Evolutionary conservation across 2,888 invertebrate genomes (phyloP), one percentile per base, ranked within the genome.

Genomic region (Idaea straminata): DNA sequence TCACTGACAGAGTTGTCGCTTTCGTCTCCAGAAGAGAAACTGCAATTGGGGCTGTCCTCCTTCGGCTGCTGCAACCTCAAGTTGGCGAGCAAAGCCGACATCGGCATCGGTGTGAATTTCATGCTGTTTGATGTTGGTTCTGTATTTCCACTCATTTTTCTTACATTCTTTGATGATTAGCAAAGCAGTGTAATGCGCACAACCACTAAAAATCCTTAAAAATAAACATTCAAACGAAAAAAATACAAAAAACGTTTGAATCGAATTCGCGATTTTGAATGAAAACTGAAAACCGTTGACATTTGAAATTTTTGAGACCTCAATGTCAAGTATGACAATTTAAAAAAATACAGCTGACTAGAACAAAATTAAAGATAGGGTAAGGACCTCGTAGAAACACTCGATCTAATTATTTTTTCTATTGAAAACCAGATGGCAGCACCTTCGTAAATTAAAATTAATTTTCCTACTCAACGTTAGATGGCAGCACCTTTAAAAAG

Each of bases 21-120:
- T 0, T 89, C 91, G 62, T 89, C 88, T 15, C 75, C 83, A 4
- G 87, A 86, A 5, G 77, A 73, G 66, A 82, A 86, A 74, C 89
- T 89, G 15, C 81, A 76, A 58, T 90, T 87, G 2, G 82, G 83
- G 61, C 83, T 85, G 58, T 85, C 82, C 10, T 75, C 76, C 62
- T 82, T 74, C 57, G 81, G 77, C 69, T 87, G 82, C 62, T 91
- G 71, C 57, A 88, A 84, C 82, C 83, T 82, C 72, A 93, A 83
- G 74, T 86, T 88, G 1, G 91, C 91, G 16, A 92, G 75, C 74
- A 93, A 83, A 65, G 84, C 88, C 66, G 92, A 88, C 84, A 93
- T 88, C 15, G 92, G 91, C 88, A 92, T 87, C 15, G 93, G 92
- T 58, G 85, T 83, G 70, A 91, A 91, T 71, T 92, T 92, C 64